These are phyloP conservation scores for Gambelia wislizenii DNA, from an alignment of 2,797 vertebrate genomes.

Conservation along the genomic window DNA sequence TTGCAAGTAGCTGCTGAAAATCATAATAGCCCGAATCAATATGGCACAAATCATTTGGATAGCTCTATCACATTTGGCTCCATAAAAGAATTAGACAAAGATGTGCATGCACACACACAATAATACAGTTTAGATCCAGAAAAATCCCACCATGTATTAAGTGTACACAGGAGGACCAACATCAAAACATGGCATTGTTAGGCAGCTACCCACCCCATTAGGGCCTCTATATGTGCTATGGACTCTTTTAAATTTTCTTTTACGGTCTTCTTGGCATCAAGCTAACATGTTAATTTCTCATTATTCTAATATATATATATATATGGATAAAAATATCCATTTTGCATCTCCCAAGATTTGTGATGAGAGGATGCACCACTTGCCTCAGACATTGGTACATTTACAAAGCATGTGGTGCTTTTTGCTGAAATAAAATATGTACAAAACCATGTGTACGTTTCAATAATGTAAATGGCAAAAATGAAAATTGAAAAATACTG, in stretches of 20 bases:
- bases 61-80: accelerated
- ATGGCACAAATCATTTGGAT: neutral
- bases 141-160: no score
- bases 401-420: neutral
- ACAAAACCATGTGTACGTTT: neutral
- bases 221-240: neutral
- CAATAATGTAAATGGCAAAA: neutral
- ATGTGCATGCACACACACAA: no score
- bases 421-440: neutral
- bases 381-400: neutral
- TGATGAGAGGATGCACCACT: neutral
- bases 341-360: neutral
- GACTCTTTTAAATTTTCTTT: neutral
- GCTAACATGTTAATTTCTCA: neutral
- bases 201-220: neutral
- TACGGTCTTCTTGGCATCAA: neutral
- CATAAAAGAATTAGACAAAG: neutral
- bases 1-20: neutral
- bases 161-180: neutral
- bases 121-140: no score
- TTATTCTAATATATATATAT: no score
- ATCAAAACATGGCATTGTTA: neutral
- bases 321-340: neutral
- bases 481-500: no score
- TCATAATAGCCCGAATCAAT: neutral